A percentile compares a stretch with the other conserved stretches of the same genome.
Conservation (phyloP, 1,140 invertebrate genomes). For the Saccostrea cuccullata region DNA sequence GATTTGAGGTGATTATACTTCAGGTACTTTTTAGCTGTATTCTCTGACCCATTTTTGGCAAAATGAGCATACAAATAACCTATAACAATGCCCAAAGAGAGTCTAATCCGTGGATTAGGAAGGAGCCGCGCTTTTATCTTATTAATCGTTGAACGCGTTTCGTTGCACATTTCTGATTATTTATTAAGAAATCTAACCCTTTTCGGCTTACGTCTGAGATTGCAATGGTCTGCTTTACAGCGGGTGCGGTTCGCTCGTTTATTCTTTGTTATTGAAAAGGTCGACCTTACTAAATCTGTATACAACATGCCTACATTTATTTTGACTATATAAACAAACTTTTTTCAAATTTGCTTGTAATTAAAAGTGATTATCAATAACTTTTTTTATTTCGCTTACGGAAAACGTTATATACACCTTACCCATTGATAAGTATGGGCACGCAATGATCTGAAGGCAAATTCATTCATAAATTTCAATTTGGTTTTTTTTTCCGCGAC, state of each 20-base stretch:
- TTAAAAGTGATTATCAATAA: background rate
- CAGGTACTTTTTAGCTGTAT: background rate
- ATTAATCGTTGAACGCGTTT: background rate
- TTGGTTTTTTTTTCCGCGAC: background rate
- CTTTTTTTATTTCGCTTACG: background rate
- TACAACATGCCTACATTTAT: background rate
- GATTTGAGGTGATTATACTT: background rate
- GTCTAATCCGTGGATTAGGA: background rate
- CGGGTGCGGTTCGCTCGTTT: background rate
- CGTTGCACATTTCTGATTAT: background rate
- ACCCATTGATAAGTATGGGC: conserved; percentile 1
- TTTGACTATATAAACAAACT: background rate
- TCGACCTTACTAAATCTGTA: background rate
- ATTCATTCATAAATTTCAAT: conserved; percentile 35
- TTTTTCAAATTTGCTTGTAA: background rate
- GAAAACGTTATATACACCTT: background rate
- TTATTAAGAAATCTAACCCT: background rate
- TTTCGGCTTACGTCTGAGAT: background rate
- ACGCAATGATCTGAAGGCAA: background rate
- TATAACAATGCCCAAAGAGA: background rate
- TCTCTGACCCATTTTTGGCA: conserved; percentile 4
- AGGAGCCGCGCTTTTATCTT: background rate
- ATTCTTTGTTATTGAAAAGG: background rate
- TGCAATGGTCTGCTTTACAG: background rate
- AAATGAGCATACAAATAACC: background rate